Evolutionary conservation across 1,140 invertebrate genomes (phyloP).

Genomic region (Drosophila kepulauana): DNA sequence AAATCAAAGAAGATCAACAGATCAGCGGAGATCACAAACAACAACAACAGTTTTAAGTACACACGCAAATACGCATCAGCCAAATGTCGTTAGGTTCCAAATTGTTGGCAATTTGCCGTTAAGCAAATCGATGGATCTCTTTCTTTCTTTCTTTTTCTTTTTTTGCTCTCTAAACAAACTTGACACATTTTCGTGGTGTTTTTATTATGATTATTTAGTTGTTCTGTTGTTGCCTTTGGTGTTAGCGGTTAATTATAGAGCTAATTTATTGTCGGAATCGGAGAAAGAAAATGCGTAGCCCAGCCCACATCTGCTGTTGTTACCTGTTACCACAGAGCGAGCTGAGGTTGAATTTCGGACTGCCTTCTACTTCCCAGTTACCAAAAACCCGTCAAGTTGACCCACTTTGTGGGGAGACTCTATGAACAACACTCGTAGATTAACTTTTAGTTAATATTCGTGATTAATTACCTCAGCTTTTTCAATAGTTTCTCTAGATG

Average conservation of each 20-base stretch:
- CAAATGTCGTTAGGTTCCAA: slow-evolving; percentile 13
- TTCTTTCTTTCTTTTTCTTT: not conserved
- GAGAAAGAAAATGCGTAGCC: slow-evolving; percentile 39
- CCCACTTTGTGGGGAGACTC: slow-evolving; percentile 22
- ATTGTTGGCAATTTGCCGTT: slow-evolving; percentile 34
- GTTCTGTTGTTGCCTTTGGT: slow-evolving; percentile 40
- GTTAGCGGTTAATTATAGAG: slow-evolving; percentile 58
- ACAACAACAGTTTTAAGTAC: slow-evolving; percentile 10
- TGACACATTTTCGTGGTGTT: slow-evolving; percentile 39
- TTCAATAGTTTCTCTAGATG: slow-evolving; percentile 2
- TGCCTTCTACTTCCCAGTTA: not conserved
- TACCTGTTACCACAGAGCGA: slow-evolving; percentile 1
- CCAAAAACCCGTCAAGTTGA: slow-evolving; percentile 38
- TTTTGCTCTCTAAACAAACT: not conserved
- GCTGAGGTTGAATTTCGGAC: not conserved
- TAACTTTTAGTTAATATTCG: slow-evolving; percentile 26
- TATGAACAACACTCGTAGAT: not conserved
- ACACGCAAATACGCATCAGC: slow-evolving; percentile 10
- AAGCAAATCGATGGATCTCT: slow-evolving; percentile 7
- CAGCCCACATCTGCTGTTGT: slow-evolving; percentile 9
- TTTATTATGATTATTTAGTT: slow-evolving; percentile 29
- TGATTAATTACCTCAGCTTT: slow-evolving; percentile 19
- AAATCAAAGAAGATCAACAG: slow-evolving; percentile 3
- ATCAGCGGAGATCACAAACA: not conserved
- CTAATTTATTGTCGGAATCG: slow-evolving; percentile 52